Percentiles rank a stretch among this genome's conserved stretches.
Evolutionary conservation across 2,888 invertebrate genomes (phyloP).

Genomic region (Mechanitis mazaeus): DNA sequence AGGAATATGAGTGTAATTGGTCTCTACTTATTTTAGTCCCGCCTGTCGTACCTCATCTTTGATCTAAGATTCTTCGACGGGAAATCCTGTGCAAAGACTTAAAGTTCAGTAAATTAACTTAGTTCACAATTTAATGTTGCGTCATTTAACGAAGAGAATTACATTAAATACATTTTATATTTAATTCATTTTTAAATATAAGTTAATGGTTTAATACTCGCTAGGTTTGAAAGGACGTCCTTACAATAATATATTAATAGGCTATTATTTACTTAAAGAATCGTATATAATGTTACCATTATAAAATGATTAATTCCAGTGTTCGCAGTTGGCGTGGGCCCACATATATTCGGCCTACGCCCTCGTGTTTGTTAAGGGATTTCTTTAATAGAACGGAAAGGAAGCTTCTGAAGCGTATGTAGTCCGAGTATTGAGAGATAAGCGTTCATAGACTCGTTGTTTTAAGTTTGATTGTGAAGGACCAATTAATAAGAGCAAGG

Average conservation of each 20-base stretch:
- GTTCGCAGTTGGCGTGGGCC: conserved; percentile 10
- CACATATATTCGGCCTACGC: conserved; percentile 28
- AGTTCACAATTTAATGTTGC: conserved; percentile 28
- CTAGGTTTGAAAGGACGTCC: no score
- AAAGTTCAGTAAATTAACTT: conserved; percentile 30
- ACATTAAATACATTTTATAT: conserved; percentile 14
- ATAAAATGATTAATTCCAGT: conserved; percentile 23
- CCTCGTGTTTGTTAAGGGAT: conserved; percentile 64
- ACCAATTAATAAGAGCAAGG: no score
- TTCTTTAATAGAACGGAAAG: conserved; percentile 61
- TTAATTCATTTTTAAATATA: background rate
- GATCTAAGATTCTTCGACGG: conserved; percentile 35
- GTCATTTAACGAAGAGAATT: conserved; percentile 20
- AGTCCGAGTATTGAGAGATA: conserved; percentile 29
- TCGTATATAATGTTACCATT: conserved; percentile 13
- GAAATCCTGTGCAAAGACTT: conserved; percentile 35
- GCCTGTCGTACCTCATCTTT: conserved; percentile 29
- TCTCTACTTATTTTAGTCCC: conserved; percentile 1
- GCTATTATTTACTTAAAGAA: background rate
- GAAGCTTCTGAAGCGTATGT: conserved; percentile 44
- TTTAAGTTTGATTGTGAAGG: no score
- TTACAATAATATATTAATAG: no score
- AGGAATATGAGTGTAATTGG: background rate
- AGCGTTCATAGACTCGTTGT: conserved; percentile 22
- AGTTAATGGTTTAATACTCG: no score